Percentiles rank a stretch among this genome's conserved stretches.
Evolutionary conservation across 1,140 invertebrate species (phyloP).

Genomic region (Leguminivora glycinivorella): DNA sequence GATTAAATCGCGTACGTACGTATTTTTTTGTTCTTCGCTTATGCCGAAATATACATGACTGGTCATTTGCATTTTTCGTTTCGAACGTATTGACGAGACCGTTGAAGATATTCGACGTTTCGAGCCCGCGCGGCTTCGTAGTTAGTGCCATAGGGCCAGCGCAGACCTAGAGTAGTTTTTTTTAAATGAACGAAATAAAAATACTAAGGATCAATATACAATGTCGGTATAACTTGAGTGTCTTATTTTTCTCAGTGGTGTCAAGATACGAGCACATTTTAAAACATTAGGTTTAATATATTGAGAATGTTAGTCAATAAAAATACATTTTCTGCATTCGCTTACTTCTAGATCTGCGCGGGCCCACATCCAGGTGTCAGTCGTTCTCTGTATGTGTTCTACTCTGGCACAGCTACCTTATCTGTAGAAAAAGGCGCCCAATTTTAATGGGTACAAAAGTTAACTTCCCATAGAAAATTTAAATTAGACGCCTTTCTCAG

Average conservation of each 20-base stretch:
- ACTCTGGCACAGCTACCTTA: too few relatives aligned
- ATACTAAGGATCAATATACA: background rate
- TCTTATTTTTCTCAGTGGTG: background rate
- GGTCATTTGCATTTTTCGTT: too few relatives aligned
- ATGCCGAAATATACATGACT: too few relatives aligned
- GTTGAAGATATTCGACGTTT: background rate
- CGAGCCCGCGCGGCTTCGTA: background rate
- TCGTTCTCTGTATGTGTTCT: background rate
- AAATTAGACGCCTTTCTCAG: too few relatives aligned
- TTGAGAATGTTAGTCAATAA: background rate
- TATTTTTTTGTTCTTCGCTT: too few relatives aligned
- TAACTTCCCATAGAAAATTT: too few relatives aligned
- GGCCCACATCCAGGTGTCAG: background rate
- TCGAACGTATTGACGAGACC: background rate
- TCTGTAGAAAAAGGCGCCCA: too few relatives aligned
- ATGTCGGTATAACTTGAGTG: background rate
- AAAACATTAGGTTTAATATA: too few relatives aligned
- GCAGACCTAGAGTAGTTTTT: background rate
- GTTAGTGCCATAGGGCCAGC: constrained; percentile 6
- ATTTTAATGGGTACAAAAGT: too few relatives aligned
- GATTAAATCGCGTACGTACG: too few relatives aligned
- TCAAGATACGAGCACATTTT: too few relatives aligned
- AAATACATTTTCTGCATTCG: background rate
- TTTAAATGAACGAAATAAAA: background rate
- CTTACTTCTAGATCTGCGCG: background rate